Percentiles rank a stretch among this genome's conserved stretches.
These are phyloP conservation scores for Botrylloides violaceus DNA, from an alignment of 23 tunicate species.

Conservation along the genomic window DNA sequence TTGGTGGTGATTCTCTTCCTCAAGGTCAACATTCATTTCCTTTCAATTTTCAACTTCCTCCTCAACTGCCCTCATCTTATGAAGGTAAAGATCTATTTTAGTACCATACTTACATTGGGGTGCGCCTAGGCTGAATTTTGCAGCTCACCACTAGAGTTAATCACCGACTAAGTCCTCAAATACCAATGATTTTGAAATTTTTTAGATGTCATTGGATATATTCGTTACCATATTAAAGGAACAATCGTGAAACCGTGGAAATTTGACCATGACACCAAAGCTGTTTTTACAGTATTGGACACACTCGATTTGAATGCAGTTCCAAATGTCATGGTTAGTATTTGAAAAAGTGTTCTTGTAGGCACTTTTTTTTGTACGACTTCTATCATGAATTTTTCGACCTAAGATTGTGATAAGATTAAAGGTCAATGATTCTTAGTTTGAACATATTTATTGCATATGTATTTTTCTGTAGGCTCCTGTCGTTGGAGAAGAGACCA, in stretches of 20 bases:
- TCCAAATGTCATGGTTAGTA: slow-evolving; percentile 27
- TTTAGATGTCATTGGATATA: slow-evolving; percentile 29
- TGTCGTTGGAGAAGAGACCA: slow-evolving; percentile 21
- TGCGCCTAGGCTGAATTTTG: neutral
- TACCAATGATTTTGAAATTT: neutral
- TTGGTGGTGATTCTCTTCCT: slow-evolving; percentile 15
- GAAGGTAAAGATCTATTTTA: slow-evolving; percentile 30
- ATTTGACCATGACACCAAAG: slow-evolving; percentile 33
- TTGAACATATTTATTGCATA: neutral
- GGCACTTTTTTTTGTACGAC: neutral
- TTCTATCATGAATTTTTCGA: neutral
- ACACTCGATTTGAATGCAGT: slow-evolving; percentile 29
- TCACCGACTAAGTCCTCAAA: neutral
- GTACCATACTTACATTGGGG: neutral
- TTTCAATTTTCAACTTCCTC: slow-evolving; percentile 48
- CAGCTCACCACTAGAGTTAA: neutral
- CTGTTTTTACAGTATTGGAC: slow-evolving; percentile 44
- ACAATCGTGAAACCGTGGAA: slow-evolving; percentile 43
- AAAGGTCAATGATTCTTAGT: neutral
- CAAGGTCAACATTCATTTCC: slow-evolving; percentile 51
- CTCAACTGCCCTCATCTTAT: slow-evolving; percentile 45
- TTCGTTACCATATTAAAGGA: slow-evolving; percentile 35
- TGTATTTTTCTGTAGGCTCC: slow-evolving; percentile 1
- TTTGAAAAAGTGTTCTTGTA: neutral
- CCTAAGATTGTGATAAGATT: neutral